Evolutionary conservation across 2,797 vertebrate species (phyloP), one percentile per base, ranked within the genome.

Genomic region (Benthosema pterotum): DNA sequence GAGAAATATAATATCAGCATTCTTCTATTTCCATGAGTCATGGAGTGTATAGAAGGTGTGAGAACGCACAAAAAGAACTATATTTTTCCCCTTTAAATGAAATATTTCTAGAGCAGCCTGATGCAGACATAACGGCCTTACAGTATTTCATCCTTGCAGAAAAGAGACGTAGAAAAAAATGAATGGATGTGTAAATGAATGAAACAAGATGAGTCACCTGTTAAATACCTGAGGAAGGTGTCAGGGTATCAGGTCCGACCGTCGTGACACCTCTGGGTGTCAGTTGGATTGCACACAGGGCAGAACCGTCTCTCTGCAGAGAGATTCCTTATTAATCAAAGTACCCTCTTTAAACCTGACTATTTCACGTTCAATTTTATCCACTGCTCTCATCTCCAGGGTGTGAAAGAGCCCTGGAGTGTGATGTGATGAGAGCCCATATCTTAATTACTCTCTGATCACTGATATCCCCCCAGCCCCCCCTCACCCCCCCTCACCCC

Each of bases 401-500:
- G 46, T 84, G 87, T 80, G 78, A 85, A 51, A 52, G 84, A 69
- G 82, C 78, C 46, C 48, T 57, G 84, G 72, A 61, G 75, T 86
- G 86, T 80, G 83, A 88, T 85, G 84, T 80, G 83, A 88, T 85
- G 84, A 83, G 85, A 86, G 83, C 86, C 80, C 82, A 74, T 90
- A 89, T 90, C 87, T 90, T 91, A 91, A 91, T 92, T 91, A 90
- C 86, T 88, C 86, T 84, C 78, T 87, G 87, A 90, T 91, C 87
- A 79, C 75, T 85, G 86, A 88, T 90, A 91, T 79, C 71, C 78
- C 77, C 71, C 61, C 71, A n/a, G n/a, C n/a, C n/a, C n/a, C n/a
- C n/a, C n/a, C n/a, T n/a, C n/a, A n/a, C n/a, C n/a, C n/a, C n/a
- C n/a, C n/a, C n/a, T n/a, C n/a, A n/a, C n/a, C n/a, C n/a, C n/a